These are phyloP conservation scores for Lophotis ruficrista DNA, from an alignment of 2,113 vertebrate species.

Conservation along the genomic window DNA sequence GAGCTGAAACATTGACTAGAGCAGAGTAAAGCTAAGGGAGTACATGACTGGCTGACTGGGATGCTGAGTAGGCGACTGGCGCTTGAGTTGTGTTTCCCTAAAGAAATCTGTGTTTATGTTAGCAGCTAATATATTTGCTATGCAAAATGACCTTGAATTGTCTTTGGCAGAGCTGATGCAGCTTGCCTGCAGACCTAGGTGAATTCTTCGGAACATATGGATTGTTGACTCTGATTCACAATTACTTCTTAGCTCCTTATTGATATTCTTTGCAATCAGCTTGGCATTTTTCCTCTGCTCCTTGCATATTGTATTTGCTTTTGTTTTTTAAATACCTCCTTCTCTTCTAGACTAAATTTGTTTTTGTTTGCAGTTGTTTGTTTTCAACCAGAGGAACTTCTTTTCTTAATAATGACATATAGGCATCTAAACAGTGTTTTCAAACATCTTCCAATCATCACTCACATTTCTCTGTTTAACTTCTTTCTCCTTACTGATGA, in stretches of 20 bases:
- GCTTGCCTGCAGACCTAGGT: slow-evolving; percentile 6
- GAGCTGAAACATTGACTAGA: not conserved
- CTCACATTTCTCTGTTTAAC: not conserved
- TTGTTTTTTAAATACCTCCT: slow-evolving; percentile 31
- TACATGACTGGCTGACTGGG: not conserved
- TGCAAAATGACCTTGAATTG: slow-evolving; percentile 42
- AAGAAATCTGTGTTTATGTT: slow-evolving; percentile 11
- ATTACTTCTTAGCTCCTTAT: slow-evolving; percentile 35
- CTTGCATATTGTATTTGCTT: slow-evolving; percentile 26
- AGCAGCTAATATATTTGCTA: not conserved
- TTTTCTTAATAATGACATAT: not conserved
- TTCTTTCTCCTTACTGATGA: not conserved
- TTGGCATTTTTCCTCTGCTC: slow-evolving; percentile 27
- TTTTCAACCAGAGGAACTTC: not conserved
- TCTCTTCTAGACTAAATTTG: slow-evolving; percentile 23
- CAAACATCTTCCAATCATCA: not conserved
- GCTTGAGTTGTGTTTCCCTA: not conserved
- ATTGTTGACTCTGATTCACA: slow-evolving; percentile 44
- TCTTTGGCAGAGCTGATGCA: slow-evolving; percentile 22
- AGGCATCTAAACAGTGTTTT: not conserved
- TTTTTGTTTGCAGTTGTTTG: slow-evolving; percentile 34
- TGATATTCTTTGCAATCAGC: slow-evolving; percentile 65
- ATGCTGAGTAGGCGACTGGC: rapidly evolving
- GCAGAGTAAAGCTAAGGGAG: not conserved
- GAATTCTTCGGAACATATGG: not conserved